Evolutionary conservation across 2,888 invertebrate species (phyloP).

Genomic region (Apamea monoglypha): DNA sequence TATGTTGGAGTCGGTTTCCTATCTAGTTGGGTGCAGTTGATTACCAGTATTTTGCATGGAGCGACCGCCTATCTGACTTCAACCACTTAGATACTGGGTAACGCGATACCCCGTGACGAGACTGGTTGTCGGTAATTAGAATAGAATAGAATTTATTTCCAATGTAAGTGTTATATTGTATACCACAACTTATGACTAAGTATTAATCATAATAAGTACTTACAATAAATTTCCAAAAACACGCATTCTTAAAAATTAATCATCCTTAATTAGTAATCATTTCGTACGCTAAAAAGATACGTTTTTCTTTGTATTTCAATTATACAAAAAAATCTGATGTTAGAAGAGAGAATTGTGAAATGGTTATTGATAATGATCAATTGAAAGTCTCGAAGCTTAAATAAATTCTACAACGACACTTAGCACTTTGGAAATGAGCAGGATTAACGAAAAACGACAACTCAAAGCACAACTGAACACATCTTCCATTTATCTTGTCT

Average conservation of each 20-base stretch:
- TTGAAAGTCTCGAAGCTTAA: not conserved
- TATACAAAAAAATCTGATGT: no score
- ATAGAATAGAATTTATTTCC: no score
- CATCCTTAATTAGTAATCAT: no score
- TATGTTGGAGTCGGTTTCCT: not conserved
- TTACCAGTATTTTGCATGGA: not conserved
- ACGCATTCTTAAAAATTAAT: no score
- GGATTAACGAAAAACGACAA: conserved; percentile 1
- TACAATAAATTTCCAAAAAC: no score
- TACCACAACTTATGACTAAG: no score
- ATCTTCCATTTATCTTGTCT: not conserved
- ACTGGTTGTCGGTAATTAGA: not conserved
- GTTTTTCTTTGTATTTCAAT: no score
- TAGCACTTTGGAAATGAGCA: not conserved
- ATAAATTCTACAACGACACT: not conserved
- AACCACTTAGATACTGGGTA: not conserved
- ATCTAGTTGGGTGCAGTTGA: not conserved
- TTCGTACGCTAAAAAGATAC: no score
- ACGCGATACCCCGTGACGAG: not conserved
- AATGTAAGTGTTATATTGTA: no score
- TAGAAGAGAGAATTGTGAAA: no score
- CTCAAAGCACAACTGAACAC: not conserved
- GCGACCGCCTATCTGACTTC: not conserved
- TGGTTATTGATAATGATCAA: not conserved
- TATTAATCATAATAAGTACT: no score